These are phyloP conservation scores for Denticeps clupeoides DNA, from an alignment of 2,797 vertebrate species.

Conservation along the genomic window DNA sequence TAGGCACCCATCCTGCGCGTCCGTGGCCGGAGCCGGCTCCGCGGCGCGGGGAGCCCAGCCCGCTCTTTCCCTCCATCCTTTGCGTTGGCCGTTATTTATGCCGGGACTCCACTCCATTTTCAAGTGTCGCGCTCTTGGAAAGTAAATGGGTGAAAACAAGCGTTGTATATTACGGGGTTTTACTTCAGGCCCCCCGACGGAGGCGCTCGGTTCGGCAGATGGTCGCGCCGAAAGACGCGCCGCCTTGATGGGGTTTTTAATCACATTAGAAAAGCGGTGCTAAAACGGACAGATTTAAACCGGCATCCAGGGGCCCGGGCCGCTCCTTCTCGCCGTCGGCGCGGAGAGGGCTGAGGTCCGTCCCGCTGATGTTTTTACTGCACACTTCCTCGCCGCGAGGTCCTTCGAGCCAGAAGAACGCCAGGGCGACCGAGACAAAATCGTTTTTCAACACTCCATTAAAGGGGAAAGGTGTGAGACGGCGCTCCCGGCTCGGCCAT, in stretches of 20 bases:
- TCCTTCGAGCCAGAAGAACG: conserved; percentile 29
- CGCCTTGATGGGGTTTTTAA: conserved; percentile 32
- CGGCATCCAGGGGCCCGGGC: conserved; percentile 18
- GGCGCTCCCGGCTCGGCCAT: conserved; percentile 15
- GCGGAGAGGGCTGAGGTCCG: conserved; percentile 26
- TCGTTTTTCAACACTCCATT: conserved; percentile 34
- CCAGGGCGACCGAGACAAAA: conserved; percentile 26
- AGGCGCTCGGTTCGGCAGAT: conserved; percentile 18
- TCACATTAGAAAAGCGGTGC: conserved; percentile 31
- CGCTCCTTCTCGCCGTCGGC: not conserved
- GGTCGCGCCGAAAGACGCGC: conserved; percentile 28
- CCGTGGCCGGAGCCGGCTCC: conserved; percentile 56
- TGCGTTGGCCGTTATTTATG: conserved; percentile 26
- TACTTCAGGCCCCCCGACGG: conserved; percentile 14
- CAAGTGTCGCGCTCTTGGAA: conserved; percentile 26
- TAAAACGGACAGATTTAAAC: conserved; percentile 31
- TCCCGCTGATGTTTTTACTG: conserved; percentile 28
- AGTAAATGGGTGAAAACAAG: conserved; percentile 26
- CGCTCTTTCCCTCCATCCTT: conserved; percentile 22
- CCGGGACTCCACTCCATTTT: conserved; percentile 20
- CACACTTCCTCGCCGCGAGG: conserved; percentile 25
- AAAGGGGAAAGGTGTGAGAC: conserved; percentile 34
- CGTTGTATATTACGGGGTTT: conserved; percentile 15
- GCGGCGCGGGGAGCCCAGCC: no score
- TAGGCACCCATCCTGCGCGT: conserved; percentile 71